Evolutionary conservation across 53 echinoderm and acorn worm genomes (phyloP), one percentile per base, ranked within the genome.

Genomic region (Echinometra lucunter): DNA sequence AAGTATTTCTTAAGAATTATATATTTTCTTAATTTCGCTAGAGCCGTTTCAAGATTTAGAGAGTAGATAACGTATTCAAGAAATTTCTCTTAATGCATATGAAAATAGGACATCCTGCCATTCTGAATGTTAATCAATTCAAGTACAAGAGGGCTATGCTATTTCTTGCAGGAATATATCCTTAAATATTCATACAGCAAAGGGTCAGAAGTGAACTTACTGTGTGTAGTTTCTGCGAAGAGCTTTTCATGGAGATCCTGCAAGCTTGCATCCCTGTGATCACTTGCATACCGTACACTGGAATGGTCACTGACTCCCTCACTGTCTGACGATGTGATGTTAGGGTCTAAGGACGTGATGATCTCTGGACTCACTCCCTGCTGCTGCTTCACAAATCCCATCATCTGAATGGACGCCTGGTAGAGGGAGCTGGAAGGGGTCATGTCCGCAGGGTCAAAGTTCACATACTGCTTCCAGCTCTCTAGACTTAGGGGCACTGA

Each of bases 351-450:
- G 9, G 58, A 57, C 35, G 94, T 83, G 42, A 94, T 94, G 66
- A 94, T 94, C 94, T 94, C 94, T 27, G 94, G 94, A 83, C 94
- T 94, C 40, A 94, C 94, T 9, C 94, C 94, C 94, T 94, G 94
- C 82, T 94, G 94, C 85, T 94, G 83, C 85, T 94, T 94, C 40
- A 94, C 94, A 27, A 94, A 94, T 19, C 94, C 94, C 94, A 94
- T 94, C 94, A 94, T 94, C 94, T 94, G 94, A 37, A 94, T 94
- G 66, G 94, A 94, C 57, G 83, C 94, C 85, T 94, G 94, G 94
- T 94, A 94, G 21, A 94, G 32, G 44, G 94, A 83, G 94, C 85
- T 94, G 38, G 94, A 94, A 28, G 94, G 94, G 10, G 94, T 94
- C 82, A 82, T 83, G 44, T 94, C 94, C 28, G 44, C 45, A 18